Evolutionary conservation across 1,140 invertebrate species (phyloP).

Genomic region (Drosophila lacteicornis): DNA sequence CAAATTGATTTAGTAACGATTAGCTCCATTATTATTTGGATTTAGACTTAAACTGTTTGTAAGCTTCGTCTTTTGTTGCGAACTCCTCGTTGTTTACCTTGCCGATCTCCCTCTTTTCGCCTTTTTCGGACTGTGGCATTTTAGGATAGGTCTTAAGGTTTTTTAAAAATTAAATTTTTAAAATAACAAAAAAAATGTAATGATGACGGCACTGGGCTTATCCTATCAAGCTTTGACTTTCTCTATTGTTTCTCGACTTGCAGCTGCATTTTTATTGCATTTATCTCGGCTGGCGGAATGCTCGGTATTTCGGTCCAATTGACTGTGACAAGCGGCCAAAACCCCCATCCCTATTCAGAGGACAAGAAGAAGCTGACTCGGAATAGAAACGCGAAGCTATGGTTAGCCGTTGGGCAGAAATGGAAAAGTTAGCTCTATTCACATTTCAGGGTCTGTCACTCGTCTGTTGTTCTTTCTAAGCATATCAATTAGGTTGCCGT

Average conservation of each 20-base stretch:
- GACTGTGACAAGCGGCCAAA: constrained; percentile 15
- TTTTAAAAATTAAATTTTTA: no score
- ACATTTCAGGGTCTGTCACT: constrained; percentile 61
- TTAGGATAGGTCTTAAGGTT: no score
- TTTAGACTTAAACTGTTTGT: no score
- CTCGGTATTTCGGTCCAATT: constrained; percentile 11
- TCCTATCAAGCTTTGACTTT: not conserved
- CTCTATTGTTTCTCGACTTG: not conserved
- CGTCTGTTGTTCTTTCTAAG: constrained; percentile 66
- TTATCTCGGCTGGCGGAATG: constrained; percentile 11
- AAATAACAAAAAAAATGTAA: no score
- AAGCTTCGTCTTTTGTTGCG: no score
- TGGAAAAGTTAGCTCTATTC: constrained; percentile 39
- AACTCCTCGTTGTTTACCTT: no score
- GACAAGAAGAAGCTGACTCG: not conserved
- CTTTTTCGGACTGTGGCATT: no score
- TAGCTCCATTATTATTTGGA: no score
- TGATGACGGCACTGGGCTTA: no score
- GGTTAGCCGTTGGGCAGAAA: not conserved
- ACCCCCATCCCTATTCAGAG: not conserved
- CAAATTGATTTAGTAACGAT: no score
- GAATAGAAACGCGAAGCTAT: not conserved
- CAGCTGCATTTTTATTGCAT: constrained; percentile 14
- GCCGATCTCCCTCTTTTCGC: no score
- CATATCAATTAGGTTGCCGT: constrained; percentile 70